phyloP scores from a whole-genome alignment of 2,113 vertebrate species.

The Pyrgilauda ruficollis region DNA sequence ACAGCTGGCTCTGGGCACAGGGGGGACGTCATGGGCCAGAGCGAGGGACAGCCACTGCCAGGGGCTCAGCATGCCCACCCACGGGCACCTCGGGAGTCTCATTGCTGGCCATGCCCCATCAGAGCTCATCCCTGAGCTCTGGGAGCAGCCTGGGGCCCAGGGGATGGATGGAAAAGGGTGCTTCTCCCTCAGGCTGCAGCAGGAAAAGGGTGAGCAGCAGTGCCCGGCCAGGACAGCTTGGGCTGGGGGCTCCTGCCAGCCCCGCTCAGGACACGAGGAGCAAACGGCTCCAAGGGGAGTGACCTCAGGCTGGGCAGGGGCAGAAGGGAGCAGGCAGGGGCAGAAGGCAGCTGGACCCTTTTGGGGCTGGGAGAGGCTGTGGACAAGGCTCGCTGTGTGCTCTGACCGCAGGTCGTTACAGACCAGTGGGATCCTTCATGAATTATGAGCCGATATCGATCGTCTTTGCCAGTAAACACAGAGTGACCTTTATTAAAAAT shows the following conservation, averaged over 20 bases:
- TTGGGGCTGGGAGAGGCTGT: background rate
- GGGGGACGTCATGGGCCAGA: background rate
- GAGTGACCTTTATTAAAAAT: constrained; percentile 69
- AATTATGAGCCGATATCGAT: constrained; percentile 64
- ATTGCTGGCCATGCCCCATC: accelerated
- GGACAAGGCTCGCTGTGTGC: background rate
- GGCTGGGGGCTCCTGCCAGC: background rate
- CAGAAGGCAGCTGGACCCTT: background rate
- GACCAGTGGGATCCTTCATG: constrained; percentile 47
- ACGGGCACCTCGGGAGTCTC: background rate
- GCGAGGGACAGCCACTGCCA: background rate
- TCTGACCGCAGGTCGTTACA: background rate
- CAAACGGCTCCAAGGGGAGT: background rate
- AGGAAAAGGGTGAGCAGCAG: accelerated
- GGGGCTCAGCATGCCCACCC: background rate
- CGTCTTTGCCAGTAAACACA: constrained; percentile 57
- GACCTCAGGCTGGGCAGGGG: background rate
- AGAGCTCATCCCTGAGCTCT: background rate
- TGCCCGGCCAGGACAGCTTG: background rate
- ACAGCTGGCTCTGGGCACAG: background rate
- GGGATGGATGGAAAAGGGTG: background rate
- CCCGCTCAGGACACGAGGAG: accelerated
- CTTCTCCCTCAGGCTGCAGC: accelerated
- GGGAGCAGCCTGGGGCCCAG: accelerated
- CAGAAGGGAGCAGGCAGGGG: background rate